Evolutionary conservation across 2,888 invertebrate species (phyloP).

Genomic region (Nomada ruficornis): DNA sequence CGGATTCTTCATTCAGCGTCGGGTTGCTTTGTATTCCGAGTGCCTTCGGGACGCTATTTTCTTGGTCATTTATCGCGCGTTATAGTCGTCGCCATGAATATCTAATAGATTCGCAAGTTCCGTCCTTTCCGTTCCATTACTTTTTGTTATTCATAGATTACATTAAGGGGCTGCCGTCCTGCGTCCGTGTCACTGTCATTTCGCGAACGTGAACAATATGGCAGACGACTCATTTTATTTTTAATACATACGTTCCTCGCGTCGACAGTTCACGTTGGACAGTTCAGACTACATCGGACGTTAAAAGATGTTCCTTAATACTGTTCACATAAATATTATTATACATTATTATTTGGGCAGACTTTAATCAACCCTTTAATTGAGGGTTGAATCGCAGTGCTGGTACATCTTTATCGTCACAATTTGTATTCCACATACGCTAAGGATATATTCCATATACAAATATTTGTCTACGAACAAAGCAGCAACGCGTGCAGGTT

Average conservation of each 20-base stretch:
- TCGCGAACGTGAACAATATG: not conserved
- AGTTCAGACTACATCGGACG: not conserved
- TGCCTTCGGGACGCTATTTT: constrained; percentile 48
- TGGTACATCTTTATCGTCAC: too few species aligned
- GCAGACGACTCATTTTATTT: not conserved
- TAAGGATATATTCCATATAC: too few species aligned
- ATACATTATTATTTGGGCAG: too few species aligned
- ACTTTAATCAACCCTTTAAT: too few species aligned
- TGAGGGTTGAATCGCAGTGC: too few species aligned
- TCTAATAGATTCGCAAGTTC: constrained; percentile 42
- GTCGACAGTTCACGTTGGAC: too few species aligned
- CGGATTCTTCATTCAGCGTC: constrained; percentile 56
- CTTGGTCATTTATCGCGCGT: constrained; percentile 56
- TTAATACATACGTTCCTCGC: not conserved
- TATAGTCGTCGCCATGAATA: constrained; percentile 58
- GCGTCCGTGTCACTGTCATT: not conserved
- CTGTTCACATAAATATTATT: too few species aligned
- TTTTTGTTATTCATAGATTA: constrained; percentile 36
- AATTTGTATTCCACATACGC: too few species aligned
- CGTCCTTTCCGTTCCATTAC: constrained; percentile 42
- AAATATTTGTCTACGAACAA: too few species aligned
- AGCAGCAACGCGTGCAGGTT: too few species aligned
- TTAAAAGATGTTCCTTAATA: not conserved
- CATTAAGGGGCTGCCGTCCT: constrained; percentile 5
- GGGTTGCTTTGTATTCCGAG: constrained; percentile 50